Percentiles rank a stretch among this genome's conserved stretches.
Evolutionary conservation across 1,140 invertebrate genomes (phyloP).

Genomic region (Metaphire vulgaris): DNA sequence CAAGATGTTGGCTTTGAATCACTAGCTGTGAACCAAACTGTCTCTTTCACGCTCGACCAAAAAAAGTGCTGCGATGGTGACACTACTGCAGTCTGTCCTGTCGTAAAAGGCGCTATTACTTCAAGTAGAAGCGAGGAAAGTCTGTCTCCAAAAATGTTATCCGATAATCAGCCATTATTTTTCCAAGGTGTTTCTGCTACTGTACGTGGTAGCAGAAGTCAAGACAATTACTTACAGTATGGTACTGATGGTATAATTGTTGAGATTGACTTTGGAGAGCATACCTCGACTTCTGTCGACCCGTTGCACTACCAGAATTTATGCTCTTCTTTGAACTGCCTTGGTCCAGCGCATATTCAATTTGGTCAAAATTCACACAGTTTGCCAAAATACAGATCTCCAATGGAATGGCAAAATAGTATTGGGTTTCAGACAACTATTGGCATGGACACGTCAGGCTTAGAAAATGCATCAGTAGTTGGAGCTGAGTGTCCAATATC

Average conservation of each 20-base stretch:
- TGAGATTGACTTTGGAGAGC: slow-evolving; percentile 75
- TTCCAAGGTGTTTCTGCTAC: background rate
- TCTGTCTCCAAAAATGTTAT: background rate
- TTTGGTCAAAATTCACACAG: slow-evolving; percentile 56
- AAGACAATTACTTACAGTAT: slow-evolving; percentile 46
- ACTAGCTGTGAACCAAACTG: background rate
- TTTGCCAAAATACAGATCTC: slow-evolving; percentile 62
- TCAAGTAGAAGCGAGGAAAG: slow-evolving; percentile 2
- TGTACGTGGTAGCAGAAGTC: slow-evolving; percentile 48
- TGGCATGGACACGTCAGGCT: too few relatives aligned
- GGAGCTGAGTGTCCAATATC: too few relatives aligned
- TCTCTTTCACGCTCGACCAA: slow-evolving; percentile 2
- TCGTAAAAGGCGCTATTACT: background rate
- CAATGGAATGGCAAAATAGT: too few relatives aligned
- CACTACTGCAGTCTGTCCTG: background rate
- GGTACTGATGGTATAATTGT: slow-evolving; percentile 33
- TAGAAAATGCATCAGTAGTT: too few relatives aligned
- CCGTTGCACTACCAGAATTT: slow-evolving; percentile 72
- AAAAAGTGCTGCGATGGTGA: too few relatives aligned
- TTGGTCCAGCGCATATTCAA: slow-evolving; percentile 52
- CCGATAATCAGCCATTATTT: background rate
- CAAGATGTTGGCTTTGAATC: background rate
- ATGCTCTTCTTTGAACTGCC: slow-evolving; percentile 58
- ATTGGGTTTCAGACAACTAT: too few relatives aligned
- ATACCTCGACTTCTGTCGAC: slow-evolving; percentile 82